Conservation (phyloP, 2,113 vertebrate species). For the Suricata suricatta region DNA sequence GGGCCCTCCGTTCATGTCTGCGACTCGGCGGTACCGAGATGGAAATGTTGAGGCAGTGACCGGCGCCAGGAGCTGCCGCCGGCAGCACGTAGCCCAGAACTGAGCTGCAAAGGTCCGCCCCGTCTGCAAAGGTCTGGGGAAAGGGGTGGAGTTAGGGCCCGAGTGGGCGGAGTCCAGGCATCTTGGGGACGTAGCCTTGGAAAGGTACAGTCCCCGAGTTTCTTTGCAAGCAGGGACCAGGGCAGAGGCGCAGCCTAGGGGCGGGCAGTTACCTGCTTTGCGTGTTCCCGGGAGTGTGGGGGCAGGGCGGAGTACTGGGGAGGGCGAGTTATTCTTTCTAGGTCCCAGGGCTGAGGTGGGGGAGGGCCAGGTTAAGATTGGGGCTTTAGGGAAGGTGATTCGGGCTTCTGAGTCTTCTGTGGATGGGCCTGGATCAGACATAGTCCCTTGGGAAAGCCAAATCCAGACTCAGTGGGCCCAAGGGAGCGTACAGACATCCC, state of each 20-base stretch:
- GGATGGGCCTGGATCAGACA: neutral
- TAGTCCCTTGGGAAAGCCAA: neutral
- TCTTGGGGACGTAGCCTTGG: neutral
- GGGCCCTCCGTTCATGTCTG: neutral
- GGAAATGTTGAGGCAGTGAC: conserved; percentile 51
- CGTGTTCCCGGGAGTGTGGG: neutral
- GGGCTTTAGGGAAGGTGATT: neutral
- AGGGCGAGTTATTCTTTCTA: neutral
- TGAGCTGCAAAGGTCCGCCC: conserved; percentile 88
- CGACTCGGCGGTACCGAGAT: neutral
- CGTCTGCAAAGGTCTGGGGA: conserved; percentile 74
- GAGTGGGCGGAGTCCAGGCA: neutral
- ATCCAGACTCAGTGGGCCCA: neutral
- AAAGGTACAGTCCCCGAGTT: neutral
- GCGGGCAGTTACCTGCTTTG: neutral
- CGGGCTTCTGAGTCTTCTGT: neutral
- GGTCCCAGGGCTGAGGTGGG: neutral
- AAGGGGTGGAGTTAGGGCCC: neutral
- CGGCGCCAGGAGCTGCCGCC: conserved; percentile 49
- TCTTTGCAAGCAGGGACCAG: neutral
- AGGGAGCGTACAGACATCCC: neutral
- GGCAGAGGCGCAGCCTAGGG: neutral
- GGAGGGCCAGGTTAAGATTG: neutral
- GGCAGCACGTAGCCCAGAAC: conserved; percentile 86
- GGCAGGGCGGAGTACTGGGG: neutral